These are phyloP conservation scores for Bilobella aurantiaca DNA, from an alignment of 1,140 invertebrate species.

Conservation along the genomic window DNA sequence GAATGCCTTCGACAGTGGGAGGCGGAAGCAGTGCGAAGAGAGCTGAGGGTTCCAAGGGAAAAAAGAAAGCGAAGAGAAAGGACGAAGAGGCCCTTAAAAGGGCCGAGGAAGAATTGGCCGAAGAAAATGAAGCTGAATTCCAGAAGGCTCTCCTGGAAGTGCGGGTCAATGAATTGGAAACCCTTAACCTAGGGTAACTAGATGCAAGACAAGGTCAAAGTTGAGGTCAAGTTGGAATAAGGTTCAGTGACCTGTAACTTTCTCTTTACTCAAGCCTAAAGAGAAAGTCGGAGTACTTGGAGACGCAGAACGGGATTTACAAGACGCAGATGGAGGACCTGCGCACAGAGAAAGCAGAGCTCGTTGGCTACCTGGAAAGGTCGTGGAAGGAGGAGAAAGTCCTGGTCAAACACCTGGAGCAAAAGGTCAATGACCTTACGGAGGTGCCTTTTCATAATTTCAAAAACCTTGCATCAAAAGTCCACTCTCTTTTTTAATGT, in stretches of 20 bases:
- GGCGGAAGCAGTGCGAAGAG: background rate
- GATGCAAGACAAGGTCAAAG: background rate
- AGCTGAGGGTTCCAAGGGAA: conserved; percentile 7
- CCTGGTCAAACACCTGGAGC: conserved; percentile 30
- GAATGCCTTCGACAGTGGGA: background rate
- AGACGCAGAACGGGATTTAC: conserved; percentile 30
- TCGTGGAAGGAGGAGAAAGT: conserved; percentile 22
- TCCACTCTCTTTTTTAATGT: no score
- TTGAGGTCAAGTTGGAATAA: background rate
- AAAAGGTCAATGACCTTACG: conserved; percentile 23
- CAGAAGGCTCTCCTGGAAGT: conserved; percentile 29
- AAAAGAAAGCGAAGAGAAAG: conserved; percentile 22
- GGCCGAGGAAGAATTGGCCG: conserved; percentile 14
- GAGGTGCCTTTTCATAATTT: no score
- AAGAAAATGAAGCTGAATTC: conserved; percentile 31
- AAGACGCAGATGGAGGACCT: conserved; percentile 28
- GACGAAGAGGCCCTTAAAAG: conserved; percentile 20
- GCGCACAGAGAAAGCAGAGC: conserved; percentile 28
- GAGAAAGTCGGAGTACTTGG: conserved; percentile 30
- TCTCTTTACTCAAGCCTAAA: conserved; percentile 19
- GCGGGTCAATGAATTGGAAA: conserved; percentile 32
- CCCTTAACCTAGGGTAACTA: conserved; percentile 28
- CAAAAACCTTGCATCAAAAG: no score
- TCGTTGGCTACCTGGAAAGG: conserved; percentile 29
- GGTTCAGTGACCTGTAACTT: background rate